Evolutionary conservation across 2,113 vertebrate species (phyloP).

Genomic region (Ochotona curzoniae): DNA sequence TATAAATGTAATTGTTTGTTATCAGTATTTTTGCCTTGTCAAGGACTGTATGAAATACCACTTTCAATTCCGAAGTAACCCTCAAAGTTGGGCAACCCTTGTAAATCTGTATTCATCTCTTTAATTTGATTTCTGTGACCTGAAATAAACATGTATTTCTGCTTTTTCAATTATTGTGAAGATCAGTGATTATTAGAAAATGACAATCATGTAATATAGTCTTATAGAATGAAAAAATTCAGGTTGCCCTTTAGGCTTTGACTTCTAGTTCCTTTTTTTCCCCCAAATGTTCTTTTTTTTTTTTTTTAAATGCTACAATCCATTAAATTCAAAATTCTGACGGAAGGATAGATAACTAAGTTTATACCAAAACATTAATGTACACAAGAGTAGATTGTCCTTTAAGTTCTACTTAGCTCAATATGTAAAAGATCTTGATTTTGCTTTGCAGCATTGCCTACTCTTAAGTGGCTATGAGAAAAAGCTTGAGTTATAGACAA

Average conservation of each 20-base stretch:
- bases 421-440: background rate
- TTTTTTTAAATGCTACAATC: background rate
- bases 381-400: background rate
- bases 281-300: background rate
- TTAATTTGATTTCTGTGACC: constrained; percentile 13
- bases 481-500: background rate
- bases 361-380: background rate
- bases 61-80: background rate
- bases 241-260: background rate
- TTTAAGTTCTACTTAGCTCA: background rate
- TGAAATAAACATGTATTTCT: background rate
- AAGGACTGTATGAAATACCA: background rate
- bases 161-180: constrained; percentile 22
- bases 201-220: background rate
- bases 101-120: background rate
- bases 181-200: background rate
- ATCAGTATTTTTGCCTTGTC: constrained; percentile 18
- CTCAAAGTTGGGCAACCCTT: background rate
- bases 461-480: background rate
- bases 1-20: background rate
- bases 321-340: constrained; percentile 13
- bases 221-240: background rate
- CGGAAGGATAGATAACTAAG: background rate
- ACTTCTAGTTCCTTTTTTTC: background rate
- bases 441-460: background rate